Evolutionary conservation across 1,140 invertebrate species (phyloP), one percentile per base, ranked within the genome.

Genomic region (Galleria mellonella): DNA sequence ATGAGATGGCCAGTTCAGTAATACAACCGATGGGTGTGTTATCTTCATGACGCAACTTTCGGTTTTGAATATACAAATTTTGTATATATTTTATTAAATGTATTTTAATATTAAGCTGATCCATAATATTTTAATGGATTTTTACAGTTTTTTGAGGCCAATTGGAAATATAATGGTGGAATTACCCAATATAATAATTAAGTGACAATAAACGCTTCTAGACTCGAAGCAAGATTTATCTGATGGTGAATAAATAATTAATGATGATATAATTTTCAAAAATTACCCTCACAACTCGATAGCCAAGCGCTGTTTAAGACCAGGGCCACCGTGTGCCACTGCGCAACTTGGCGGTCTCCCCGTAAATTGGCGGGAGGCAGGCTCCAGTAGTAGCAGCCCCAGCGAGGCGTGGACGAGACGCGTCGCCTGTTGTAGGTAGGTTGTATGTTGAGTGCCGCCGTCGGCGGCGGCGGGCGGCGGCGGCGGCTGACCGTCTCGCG

Each of bases 401-500:
- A 66, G 62, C 51, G 60, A 38, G 58, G 60, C 55, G 66, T 50
- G 55, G 52, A 40, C 57, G 62, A 62, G 64, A 67, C 60, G 60
- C 52, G 59, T 55, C 56, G 56, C 49, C 57, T 36, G 57, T 52
- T 48, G 52, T 53, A 51, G 57, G 57, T 55, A 55, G 51, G 54
- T 57, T 50, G 44, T 47, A 40, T 40, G 44, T 47, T 42, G 41
- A 38, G 37, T 13, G 52, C 52, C 52, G 51, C 49, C 54, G 59
- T 50, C 57, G 51, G 55, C 62, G 69, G 72, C 58, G 71, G 71
- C 64, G 59, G 75, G 58, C 62, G 75, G 70, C 66, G 73, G 72
- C 62, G 66, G 71, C 62, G 76, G 72, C 61, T 74, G 74, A 74
- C 68, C 54, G 62, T 67, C 62, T 69, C 61, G 60, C 63, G 71